These are phyloP conservation scores for Mantis religiosa DNA, from an alignment of 2,888 invertebrate genomes.

Conservation along the genomic window DNA sequence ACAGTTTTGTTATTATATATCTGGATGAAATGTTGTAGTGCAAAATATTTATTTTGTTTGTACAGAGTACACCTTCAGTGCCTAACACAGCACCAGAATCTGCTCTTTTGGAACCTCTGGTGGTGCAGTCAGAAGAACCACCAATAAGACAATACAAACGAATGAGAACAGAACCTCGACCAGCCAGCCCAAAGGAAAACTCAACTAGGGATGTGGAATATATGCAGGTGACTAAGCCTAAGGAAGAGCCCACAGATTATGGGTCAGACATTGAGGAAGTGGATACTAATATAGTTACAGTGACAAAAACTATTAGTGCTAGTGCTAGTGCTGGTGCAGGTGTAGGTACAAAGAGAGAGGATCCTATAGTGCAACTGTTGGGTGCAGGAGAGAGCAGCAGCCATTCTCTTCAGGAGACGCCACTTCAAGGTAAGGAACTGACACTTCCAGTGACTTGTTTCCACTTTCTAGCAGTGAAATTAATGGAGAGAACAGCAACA, in stretches of 20 bases:
- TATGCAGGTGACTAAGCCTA: conserved; percentile 27
- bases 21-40: too few species aligned
- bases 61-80: neutral
- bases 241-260: conserved; percentile 30
- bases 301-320: neutral
- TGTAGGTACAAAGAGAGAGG: neutral
- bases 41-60: neutral
- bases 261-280: conserved; percentile 25
- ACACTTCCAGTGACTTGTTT: too few species aligned
- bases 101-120: neutral
- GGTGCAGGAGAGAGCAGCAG: conserved; percentile 5
- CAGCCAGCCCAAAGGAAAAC: conserved; percentile 4
- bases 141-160: conserved; percentile 3
- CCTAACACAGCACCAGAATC: neutral
- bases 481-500: too few species aligned
- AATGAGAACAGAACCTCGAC: neutral
- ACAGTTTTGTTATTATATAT: too few species aligned
- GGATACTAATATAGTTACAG: neutral
- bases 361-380: conserved; percentile 14
- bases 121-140: conserved; percentile 13
- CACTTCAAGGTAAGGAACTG: neutral
- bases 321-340: neutral
- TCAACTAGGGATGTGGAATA: neutral
- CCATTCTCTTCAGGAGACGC: conserved; percentile 16
- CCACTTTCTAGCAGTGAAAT: too few species aligned